Base-by-base conservation (phyloP, 2,888 invertebrate species). In the Yponomeuta plumbellus region DNA sequence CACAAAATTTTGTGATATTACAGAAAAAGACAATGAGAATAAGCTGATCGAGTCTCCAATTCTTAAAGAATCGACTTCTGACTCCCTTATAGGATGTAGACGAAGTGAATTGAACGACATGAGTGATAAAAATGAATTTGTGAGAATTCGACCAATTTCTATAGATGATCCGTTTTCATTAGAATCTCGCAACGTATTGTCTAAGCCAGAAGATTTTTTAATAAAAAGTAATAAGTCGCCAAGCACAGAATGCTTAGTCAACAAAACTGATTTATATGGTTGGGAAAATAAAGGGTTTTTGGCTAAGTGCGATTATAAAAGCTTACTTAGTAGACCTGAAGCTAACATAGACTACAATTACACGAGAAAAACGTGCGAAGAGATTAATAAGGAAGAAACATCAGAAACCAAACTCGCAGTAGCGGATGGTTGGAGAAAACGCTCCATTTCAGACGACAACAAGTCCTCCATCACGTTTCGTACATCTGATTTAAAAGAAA, bases 231-330 rank as follows among this genome's bases (percentile, higher is more conserved):
- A 75, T 59, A 91, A 86, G 80, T 86, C 85, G 68, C 88, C 88
- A 64, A 90, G 86, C 71, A 83, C 75, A 73, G 90, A 88, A 75
- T 81, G 84, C 72, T 74, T 88, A 68, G 85, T 73, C 21, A 89
- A 91, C 75, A 89, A 86, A 84, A 91, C 90, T 63, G 92, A 92
- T 76, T 75, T 80, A 66, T 92, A 91, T 73, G 92, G 91, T 64
- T 92, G 91, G 91, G 91, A 91, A 81, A 91, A 92, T 70, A 92
- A 91, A 81, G 92, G 88, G 0, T 92, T 92, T 75, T 74, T 86
- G 66, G 88, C 81, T 20, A 90, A 88, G 76, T 81, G 81, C 73
- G 84, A 84, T 67, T 80, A 76, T 67, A 83, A 82, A 74, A 77
- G 67, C 64, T 73, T 72, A 69, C 68, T 79, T 68, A 79, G 78